Evolutionary conservation across 92 coral and sea anemone species (phyloP).

Genomic region (Palythoa caribaeorum): DNA sequence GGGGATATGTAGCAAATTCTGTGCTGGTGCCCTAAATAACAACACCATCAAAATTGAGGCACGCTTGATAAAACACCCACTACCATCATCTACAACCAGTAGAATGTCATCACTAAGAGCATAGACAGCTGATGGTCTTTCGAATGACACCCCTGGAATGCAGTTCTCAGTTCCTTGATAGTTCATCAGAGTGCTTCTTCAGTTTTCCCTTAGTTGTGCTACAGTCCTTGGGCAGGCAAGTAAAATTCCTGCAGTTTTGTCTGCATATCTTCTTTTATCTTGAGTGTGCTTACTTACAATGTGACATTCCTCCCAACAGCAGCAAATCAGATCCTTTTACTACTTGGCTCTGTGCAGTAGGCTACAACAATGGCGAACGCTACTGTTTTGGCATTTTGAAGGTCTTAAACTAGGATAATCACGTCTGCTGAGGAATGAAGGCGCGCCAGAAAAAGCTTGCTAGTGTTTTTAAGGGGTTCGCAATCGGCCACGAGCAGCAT

Average conservation of each 20-base stretch:
- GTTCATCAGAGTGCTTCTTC: neutral
- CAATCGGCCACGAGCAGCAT: slow-evolving; percentile 8
- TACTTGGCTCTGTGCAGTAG: slow-evolving; percentile 47
- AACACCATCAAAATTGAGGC: slow-evolving; percentile 17
- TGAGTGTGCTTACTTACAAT: slow-evolving; percentile 19
- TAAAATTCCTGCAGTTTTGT: slow-evolving; percentile 22
- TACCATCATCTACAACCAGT: slow-evolving; percentile 27
- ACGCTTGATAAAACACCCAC: slow-evolving; percentile 3
- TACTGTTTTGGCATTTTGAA: slow-evolving; percentile 34
- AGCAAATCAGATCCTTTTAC: slow-evolving; percentile 27
- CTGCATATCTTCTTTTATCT: slow-evolving; percentile 31
- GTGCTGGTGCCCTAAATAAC: slow-evolving; percentile 20
- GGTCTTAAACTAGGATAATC: slow-evolving; percentile 37
- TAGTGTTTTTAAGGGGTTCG: slow-evolving; percentile 2
- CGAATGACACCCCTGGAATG: slow-evolving; percentile 10
- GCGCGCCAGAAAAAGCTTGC: slow-evolving; percentile 29
- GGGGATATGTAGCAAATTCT: slow-evolving; percentile 24
- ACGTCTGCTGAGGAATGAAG: slow-evolving; percentile 55
- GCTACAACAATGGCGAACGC: slow-evolving; percentile 27
- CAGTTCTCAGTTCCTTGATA: slow-evolving; percentile 1
- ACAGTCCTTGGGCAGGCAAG: slow-evolving; percentile 20
- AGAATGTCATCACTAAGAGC: slow-evolving; percentile 14
- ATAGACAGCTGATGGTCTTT: slow-evolving; percentile 27
- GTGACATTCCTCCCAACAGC: neutral
- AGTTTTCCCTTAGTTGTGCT: slow-evolving; percentile 14